A percentile compares a stretch with the other conserved stretches of the same genome.
Conservation (phyloP, 2,888 invertebrate species). For the Pyralis farinalis region DNA sequence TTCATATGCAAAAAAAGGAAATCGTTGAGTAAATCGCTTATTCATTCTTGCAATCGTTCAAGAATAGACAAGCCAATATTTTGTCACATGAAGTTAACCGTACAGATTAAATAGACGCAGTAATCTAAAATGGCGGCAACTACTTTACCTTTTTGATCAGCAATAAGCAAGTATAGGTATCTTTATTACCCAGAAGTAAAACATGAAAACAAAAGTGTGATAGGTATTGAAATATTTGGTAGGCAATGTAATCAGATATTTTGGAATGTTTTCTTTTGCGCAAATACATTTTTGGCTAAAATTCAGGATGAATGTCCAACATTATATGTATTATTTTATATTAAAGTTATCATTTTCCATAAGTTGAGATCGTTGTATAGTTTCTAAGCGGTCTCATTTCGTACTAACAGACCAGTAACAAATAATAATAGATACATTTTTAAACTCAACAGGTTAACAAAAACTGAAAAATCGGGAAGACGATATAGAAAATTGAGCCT, state of each 20-base stretch:
- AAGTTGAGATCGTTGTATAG: conserved; percentile 6
- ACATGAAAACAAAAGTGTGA: neutral
- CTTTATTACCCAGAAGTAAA: too few relatives aligned
- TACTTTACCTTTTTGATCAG: too few relatives aligned
- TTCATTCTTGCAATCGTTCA: conserved; percentile 38
- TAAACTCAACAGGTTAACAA: conserved; percentile 4
- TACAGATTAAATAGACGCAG: too few relatives aligned
- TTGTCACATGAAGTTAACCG: neutral
- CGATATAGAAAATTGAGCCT: neutral
- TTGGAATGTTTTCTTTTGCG: conserved; percentile 9
- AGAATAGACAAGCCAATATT: conserved; percentile 35
- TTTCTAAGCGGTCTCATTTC: conserved; percentile 2
- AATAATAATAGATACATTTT: neutral
- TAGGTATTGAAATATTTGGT: neutral
- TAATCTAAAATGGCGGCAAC: too few relatives aligned
- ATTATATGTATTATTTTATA: neutral
- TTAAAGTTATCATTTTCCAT: neutral
- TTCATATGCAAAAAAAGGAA: too few relatives aligned
- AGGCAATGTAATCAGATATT: too few relatives aligned
- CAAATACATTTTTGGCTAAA: neutral
- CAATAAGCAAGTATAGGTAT: too few relatives aligned
- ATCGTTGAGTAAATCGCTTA: conserved; percentile 26
- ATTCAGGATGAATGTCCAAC: conserved; percentile 6
- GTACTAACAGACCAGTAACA: conserved; percentile 2
- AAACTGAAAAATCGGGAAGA: conserved; percentile 1